These are phyloP conservation scores for Lutraria rhynchaena DNA, from an alignment of 1,140 invertebrate species.

Conservation along the genomic window DNA sequence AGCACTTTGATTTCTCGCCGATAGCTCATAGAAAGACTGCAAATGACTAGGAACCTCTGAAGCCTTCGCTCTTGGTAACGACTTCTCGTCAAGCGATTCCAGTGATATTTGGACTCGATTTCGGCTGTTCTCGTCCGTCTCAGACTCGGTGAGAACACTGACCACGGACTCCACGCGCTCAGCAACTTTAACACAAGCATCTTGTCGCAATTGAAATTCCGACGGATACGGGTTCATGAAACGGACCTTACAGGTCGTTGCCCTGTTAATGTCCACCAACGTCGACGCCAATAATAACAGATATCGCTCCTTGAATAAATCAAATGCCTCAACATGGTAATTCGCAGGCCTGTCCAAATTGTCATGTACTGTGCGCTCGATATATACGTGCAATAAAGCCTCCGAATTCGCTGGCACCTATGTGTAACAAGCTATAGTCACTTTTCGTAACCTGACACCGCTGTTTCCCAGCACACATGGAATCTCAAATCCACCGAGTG, in stretches of 20 bases:
- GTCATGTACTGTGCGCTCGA: not conserved
- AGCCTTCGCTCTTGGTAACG: not conserved
- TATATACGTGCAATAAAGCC: constrained; percentile 8
- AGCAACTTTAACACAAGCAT: too few species aligned
- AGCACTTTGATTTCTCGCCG: too few species aligned
- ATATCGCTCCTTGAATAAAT: constrained; percentile 8
- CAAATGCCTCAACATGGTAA: constrained; percentile 1
- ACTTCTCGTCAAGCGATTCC: too few species aligned
- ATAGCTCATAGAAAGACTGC: not conserved
- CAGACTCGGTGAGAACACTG: too few species aligned
- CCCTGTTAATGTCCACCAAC: too few species aligned
- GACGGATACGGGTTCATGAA: too few species aligned
- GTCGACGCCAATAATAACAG: constrained; percentile 12
- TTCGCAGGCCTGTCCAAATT: not conserved
- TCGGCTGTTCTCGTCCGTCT: not conserved
- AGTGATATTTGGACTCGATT: not conserved
- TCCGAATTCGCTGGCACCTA: not conserved
- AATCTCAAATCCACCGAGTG: not conserved
- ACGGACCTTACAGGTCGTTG: too few species aligned
- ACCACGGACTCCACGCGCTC: too few species aligned
- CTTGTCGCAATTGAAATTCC: too few species aligned
- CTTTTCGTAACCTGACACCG: not conserved
- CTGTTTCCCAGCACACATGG: not conserved
- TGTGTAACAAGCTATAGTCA: constrained; percentile 14
- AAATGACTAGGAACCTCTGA: not conserved